Conservation (phyloP, 2,888 invertebrate genomes). For the Lysandra bellargus region DNA sequence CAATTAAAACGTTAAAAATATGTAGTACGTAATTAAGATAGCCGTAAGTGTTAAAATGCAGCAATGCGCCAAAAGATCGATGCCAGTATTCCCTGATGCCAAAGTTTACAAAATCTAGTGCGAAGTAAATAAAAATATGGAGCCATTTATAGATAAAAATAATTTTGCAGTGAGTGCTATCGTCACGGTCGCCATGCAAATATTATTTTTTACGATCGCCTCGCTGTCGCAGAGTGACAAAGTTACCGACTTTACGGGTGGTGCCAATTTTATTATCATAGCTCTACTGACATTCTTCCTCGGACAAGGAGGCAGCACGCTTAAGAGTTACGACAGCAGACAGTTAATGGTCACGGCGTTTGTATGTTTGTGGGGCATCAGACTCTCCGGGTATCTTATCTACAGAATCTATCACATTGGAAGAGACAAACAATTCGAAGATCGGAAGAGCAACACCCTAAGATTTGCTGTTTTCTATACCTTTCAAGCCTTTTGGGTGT, state of each 20-base stretch:
- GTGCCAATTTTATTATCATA: slow-evolving; percentile 94
- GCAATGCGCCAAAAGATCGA: slow-evolving; percentile 66
- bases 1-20: slow-evolving; percentile 36
- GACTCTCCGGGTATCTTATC: slow-evolving; percentile 93
- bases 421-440: slow-evolving; percentile 94
- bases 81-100: slow-evolving; percentile 57
- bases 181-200: slow-evolving; percentile 91
- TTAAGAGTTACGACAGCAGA: slow-evolving; percentile 90
- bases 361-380: slow-evolving; percentile 92
- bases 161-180: slow-evolving; percentile 93
- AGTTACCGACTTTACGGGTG: slow-evolving; percentile 95
- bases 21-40: slow-evolving; percentile 41
- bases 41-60: slow-evolving; percentile 53
- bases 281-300: slow-evolving; percentile 93
- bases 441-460: slow-evolving; percentile 90
- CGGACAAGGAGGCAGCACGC: slow-evolving; percentile 86
- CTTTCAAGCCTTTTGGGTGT: slow-evolving; percentile 95
- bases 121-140: slow-evolving; percentile 75
- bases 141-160: slow-evolving; percentile 88
- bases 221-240: slow-evolving; percentile 93
- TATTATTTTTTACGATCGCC: slow-evolving; percentile 92
- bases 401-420: slow-evolving; percentile 95
- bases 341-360: slow-evolving; percentile 95
- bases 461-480: slow-evolving; percentile 96
- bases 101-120: slow-evolving; percentile 58